Conservation (phyloP, 2,797 vertebrate genomes). For the Octomys mimax region DNA sequence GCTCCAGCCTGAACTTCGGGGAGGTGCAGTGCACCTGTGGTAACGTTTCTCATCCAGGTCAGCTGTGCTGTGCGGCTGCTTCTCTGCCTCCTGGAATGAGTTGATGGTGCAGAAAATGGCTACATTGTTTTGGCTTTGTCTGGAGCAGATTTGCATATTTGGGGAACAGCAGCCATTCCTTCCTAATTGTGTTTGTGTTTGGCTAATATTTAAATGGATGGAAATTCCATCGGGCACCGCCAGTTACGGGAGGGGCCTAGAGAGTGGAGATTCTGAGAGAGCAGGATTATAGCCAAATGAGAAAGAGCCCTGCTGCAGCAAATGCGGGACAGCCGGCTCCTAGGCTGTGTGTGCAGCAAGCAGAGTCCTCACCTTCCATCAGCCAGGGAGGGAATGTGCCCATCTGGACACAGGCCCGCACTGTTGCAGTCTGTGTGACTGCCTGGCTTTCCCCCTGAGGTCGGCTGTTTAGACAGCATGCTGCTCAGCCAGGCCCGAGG, state of each 20-base stretch:
- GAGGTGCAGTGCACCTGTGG: too few species aligned
- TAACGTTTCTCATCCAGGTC: neutral
- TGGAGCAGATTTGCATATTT: neutral
- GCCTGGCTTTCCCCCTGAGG: neutral
- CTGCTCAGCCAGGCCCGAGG: neutral
- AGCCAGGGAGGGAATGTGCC: neutral
- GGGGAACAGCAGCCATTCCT: neutral
- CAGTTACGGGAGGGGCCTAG: neutral
- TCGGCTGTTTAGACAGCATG: neutral
- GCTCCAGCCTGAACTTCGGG: too few species aligned
- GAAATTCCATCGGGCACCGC: neutral
- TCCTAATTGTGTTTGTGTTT: neutral
- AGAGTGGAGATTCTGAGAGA: neutral
- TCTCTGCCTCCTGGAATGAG: neutral
- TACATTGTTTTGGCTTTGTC: neutral
- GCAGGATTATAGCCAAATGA: neutral
- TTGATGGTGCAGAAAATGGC: neutral
- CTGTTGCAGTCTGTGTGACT: neutral
- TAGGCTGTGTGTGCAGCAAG: neutral
- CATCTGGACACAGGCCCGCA: neutral
- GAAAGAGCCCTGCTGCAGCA: neutral
- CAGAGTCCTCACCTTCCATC: neutral
- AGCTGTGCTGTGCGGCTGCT: neutral
- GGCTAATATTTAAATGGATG: constrained; percentile 17
- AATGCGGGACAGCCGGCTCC: neutral